These are phyloP conservation scores for Solen grandis DNA, from an alignment of 1,140 invertebrate species.

Conservation along the genomic window DNA sequence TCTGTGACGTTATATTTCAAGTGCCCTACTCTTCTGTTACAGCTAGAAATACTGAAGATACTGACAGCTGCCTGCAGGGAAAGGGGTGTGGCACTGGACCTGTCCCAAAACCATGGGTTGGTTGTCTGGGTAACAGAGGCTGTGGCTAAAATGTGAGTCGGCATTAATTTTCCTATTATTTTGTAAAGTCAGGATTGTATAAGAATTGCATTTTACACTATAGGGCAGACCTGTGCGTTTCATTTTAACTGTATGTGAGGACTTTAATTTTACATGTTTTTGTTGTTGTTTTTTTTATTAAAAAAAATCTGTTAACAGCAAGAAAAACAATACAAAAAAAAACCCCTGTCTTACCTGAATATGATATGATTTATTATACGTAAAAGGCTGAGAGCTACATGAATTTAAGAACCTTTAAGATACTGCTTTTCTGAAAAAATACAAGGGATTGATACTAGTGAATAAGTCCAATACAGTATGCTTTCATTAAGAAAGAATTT, in stretches of 20 bases:
- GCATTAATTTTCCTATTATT: neutral
- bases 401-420: too few relatives aligned
- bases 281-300: neutral
- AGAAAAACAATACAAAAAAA: too few relatives aligned
- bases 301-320: neutral
- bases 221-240: neutral
- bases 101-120: constrained; percentile 68
- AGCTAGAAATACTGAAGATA: constrained; percentile 65
- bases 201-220: neutral
- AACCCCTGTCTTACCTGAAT: too few relatives aligned
- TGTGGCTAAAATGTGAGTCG: constrained; percentile 56
- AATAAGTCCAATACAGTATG: too few relatives aligned
- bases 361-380: too few relatives aligned
- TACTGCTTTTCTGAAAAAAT: too few relatives aligned
- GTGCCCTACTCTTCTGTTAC: neutral
- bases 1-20: neutral
- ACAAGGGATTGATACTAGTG: too few relatives aligned
- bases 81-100: constrained; percentile 63
- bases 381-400: too few relatives aligned
- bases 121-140: constrained; percentile 65
- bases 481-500: too few relatives aligned
- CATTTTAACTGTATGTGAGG: neutral
- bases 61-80: constrained; percentile 63
- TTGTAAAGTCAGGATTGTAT: neutral
- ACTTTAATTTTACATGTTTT: neutral